These are phyloP conservation scores for Protodeltote pygarga DNA, from an alignment of 2,888 invertebrate species.

Conservation along the genomic window DNA sequence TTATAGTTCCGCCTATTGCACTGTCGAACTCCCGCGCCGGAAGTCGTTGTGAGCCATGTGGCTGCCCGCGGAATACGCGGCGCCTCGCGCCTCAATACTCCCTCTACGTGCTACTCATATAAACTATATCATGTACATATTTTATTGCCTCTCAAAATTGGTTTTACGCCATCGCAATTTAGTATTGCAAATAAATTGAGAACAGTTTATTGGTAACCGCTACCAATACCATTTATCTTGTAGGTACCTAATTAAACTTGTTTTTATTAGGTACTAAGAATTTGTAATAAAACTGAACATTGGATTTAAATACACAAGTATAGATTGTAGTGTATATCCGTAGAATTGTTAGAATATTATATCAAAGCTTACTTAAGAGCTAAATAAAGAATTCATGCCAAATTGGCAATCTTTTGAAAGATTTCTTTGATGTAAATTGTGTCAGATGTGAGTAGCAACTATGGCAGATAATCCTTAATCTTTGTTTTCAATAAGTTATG, in stretches of 20 bases:
- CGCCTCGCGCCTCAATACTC: slow-evolving; percentile 22
- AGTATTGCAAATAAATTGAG: slow-evolving; percentile 40
- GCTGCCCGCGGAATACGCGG: slow-evolving; percentile 19
- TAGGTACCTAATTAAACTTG: neutral
- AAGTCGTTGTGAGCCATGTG: slow-evolving; percentile 70
- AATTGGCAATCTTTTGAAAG: too few species aligned
- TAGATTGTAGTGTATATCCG: too few species aligned
- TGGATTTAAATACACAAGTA: too few species aligned
- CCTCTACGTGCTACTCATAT: slow-evolving; percentile 24
- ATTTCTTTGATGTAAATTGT: too few species aligned
- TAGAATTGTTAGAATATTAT: too few species aligned
- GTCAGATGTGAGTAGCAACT: too few species aligned
- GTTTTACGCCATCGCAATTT: slow-evolving; percentile 45
- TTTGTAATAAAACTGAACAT: slow-evolving; percentile 4
- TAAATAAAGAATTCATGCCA: too few species aligned
- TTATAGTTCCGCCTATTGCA: slow-evolving; percentile 75
- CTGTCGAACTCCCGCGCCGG: slow-evolving; percentile 71
- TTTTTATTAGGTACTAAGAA: slow-evolving; percentile 3
- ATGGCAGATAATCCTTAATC: too few species aligned
- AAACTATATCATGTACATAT: slow-evolving; percentile 33
- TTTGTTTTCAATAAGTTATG: too few species aligned
- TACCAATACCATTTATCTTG: slow-evolving; percentile 5
- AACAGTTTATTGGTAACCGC: slow-evolving; percentile 29
- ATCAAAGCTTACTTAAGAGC: too few species aligned
- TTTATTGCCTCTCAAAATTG: slow-evolving; percentile 59